Evolutionary conservation across 1,140 invertebrate genomes (phyloP).

Genomic region (Apocrypta bakeri): DNA sequence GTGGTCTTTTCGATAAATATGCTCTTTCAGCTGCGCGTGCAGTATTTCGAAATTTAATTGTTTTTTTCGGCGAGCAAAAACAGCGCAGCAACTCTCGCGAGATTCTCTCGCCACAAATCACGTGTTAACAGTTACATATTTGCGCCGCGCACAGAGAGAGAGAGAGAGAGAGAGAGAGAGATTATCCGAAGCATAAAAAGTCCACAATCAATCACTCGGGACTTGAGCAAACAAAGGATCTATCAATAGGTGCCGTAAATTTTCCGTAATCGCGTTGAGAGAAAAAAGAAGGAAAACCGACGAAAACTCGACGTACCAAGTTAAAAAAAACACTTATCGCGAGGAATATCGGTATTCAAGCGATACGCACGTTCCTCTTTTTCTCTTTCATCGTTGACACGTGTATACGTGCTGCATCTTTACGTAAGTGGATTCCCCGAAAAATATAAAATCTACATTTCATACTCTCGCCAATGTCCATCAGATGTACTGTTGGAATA

Average conservation of each 20-base stretch:
- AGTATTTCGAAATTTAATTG: background rate
- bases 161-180: too few species aligned
- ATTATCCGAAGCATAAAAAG: background rate
- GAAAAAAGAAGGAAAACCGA: background rate
- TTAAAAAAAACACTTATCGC: background rate
- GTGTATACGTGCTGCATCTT: too few species aligned
- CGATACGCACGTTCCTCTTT: background rate
- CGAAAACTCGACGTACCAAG: background rate
- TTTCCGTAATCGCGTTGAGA: background rate
- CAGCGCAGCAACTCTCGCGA: background rate
- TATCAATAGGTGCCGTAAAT: background rate
- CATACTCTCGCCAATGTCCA: too few species aligned
- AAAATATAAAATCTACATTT: background rate
- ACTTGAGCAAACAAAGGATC: constrained; percentile 1
- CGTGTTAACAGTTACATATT: background rate
- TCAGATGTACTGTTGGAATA: background rate
- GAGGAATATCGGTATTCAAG: too few species aligned
- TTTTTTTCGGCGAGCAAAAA: background rate
- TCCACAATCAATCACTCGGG: background rate
- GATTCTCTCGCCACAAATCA: background rate
- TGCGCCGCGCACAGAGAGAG: too few species aligned
- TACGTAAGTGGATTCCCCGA: background rate
- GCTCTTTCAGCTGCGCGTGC: background rate
- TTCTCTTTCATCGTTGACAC: background rate
- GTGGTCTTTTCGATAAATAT: background rate